Percentiles rank a stretch among this genome's conserved stretches.
These are phyloP conservation scores for Carpatolechia fugitivella DNA, from an alignment of 2,888 invertebrate genomes.

Conservation along the genomic window DNA sequence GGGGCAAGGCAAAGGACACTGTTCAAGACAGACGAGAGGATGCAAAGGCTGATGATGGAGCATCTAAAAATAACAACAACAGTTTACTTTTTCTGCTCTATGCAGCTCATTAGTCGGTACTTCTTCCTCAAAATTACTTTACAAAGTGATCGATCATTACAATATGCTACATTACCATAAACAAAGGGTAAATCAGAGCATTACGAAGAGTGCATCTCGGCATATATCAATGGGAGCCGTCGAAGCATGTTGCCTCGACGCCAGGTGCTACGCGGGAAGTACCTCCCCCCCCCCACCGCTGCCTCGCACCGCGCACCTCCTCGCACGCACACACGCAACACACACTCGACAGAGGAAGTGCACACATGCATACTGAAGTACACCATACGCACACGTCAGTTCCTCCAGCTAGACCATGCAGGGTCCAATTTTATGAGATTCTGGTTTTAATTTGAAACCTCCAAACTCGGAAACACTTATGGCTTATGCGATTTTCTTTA, in stretches of 20 bases:
- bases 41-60: too few species aligned
- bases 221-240: constrained; percentile 73
- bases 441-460: too few species aligned
- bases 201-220: constrained; percentile 56
- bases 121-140: too few species aligned
- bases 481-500: too few species aligned
- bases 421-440: neutral
- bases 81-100: too few species aligned
- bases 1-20: too few species aligned
- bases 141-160: neutral
- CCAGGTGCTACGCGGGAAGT: constrained; percentile 78
- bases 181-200: constrained; percentile 56
- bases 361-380: constrained; percentile 34
- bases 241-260: constrained; percentile 65
- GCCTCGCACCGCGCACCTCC: constrained; percentile 27
- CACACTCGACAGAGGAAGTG: constrained; percentile 47
- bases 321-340: constrained; percentile 46
- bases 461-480: too few species aligned
- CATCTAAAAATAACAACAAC: too few species aligned
- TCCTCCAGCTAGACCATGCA: neutral
- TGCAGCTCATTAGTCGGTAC: too few species aligned
- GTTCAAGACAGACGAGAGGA: too few species aligned
- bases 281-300: constrained; percentile 31
- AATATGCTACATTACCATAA: constrained; percentile 23
- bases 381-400: constrained; percentile 25